Evolutionary conservation across 2,797 vertebrate species (phyloP).

Genomic region (Thalassophryne amazonica): DNA sequence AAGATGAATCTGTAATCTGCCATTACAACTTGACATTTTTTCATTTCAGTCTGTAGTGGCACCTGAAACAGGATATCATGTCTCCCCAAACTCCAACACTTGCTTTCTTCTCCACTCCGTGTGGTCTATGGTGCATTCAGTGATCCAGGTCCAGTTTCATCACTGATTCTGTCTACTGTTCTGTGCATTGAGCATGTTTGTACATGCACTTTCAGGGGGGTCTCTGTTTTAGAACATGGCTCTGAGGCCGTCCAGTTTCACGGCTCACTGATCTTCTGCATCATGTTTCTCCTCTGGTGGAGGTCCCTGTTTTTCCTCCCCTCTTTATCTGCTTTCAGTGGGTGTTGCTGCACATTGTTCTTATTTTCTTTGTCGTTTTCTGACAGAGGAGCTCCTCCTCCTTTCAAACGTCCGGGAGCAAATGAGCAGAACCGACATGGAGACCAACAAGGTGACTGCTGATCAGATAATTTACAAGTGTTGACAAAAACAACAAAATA

Average conservation of each 20-base stretch:
- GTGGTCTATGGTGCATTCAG: constrained; percentile 46
- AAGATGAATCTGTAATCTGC: too few species aligned
- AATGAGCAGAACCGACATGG: constrained; percentile 56
- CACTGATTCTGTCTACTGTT: constrained; percentile 35
- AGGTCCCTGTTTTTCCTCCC: neutral
- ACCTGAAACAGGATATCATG: constrained; percentile 58
- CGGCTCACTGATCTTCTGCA: constrained; percentile 18
- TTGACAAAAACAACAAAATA: neutral
- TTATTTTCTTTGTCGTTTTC: constrained; percentile 19
- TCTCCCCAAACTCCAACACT: constrained; percentile 45
- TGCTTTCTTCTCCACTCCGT: constrained; percentile 49
- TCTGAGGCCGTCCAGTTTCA: constrained; percentile 7
- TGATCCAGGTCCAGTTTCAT: constrained; percentile 56
- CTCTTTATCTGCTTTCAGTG: neutral
- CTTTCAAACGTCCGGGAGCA: neutral
- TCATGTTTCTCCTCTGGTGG: constrained; percentile 23
- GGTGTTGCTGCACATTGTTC: neutral
- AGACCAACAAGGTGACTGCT: constrained; percentile 75
- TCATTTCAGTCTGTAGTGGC: constrained; percentile 38
- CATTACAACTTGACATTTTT: too few species aligned
- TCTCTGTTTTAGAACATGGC: constrained; percentile 46
- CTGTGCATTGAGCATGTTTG: constrained; percentile 19
- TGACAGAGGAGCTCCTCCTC: constrained; percentile 22
- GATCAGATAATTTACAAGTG: constrained; percentile 1
- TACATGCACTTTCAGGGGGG: constrained; percentile 21